phyloP scores from a whole-genome alignment of 2,113 vertebrate species.

The Lophius piscatorius region DNA sequence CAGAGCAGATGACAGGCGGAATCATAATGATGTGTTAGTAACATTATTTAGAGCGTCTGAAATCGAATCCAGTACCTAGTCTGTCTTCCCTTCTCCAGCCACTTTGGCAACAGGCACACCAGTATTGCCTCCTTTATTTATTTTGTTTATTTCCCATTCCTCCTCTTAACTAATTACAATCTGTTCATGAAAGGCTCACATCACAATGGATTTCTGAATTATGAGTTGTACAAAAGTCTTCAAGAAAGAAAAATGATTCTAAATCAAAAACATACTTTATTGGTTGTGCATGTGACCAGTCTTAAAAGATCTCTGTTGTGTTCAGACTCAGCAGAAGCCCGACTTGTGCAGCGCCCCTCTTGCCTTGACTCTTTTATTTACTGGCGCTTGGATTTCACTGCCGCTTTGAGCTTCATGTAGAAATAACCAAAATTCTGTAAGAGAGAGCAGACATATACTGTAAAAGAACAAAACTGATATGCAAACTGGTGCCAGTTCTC shows the following conservation, averaged over 20 bases:
- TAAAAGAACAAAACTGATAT: conserved; percentile 1
- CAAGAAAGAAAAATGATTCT: conserved; percentile 21
- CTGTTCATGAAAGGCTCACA: not conserved
- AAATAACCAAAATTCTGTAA: conserved; percentile 72
- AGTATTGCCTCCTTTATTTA: conserved; percentile 17
- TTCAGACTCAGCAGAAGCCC: conserved; percentile 16
- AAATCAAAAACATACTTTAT: conserved; percentile 15
- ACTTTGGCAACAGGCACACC: conserved; percentile 7
- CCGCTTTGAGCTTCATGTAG: conserved; percentile 73
- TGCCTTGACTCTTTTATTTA: conserved; percentile 34
- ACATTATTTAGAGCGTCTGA: conserved; percentile 1
- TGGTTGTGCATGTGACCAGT: conserved; percentile 8
- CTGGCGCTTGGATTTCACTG: conserved; percentile 73
- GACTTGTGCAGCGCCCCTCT: not conserved
- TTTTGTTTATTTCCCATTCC: not conserved
- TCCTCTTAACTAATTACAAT: not conserved
- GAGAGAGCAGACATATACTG: conserved; percentile 22
- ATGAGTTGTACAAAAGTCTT: conserved; percentile 1
- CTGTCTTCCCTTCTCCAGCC: not conserved
- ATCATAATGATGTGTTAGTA: conserved; percentile 22
- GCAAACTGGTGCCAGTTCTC: too few relatives aligned
- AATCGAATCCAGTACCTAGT: conserved; percentile 33
- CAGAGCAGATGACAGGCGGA: conserved; percentile 25
- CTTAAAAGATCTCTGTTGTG: conserved; percentile 5
- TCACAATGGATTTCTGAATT: conserved; percentile 1